These are phyloP conservation scores for Brevimyrus niger DNA, from an alignment of 2,113 vertebrate species.

Conservation along the genomic window DNA sequence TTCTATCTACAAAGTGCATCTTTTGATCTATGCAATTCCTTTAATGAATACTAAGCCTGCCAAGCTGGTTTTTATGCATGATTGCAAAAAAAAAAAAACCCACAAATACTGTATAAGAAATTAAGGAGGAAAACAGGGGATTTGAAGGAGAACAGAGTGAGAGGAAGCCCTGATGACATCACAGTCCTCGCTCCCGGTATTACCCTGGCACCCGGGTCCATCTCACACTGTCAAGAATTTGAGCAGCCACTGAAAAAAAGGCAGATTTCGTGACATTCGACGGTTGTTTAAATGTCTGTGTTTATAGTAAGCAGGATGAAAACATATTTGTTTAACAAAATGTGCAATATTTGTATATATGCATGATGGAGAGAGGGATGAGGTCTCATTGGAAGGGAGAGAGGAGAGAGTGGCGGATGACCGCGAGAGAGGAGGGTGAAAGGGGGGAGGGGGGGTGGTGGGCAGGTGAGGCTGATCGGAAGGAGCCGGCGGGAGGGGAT, in stretches of 20 bases:
- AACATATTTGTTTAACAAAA: not conserved
- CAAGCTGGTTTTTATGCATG: not conserved
- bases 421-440: not conserved
- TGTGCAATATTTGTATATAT: not conserved
- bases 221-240: conserved; percentile 55
- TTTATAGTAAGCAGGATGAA: not conserved
- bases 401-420: conserved; percentile 12
- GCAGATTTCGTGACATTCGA: not conserved
- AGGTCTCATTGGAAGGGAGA: conserved; percentile 10
- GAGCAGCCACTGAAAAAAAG: conserved; percentile 55
- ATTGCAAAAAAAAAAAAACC: not conserved
- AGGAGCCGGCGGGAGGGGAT: not conserved
- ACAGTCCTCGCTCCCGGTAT: conserved; percentile 27
- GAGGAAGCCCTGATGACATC: not conserved
- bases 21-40: not conserved
- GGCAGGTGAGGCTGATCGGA: not conserved
- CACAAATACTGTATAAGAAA: not conserved
- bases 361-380: not conserved
- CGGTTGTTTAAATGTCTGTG: too few species aligned
- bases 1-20: not conserved
- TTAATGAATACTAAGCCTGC: not conserved
- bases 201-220: conserved; percentile 14
- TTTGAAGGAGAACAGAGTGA: not conserved
- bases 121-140: not conserved
- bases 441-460: not conserved